Percentiles rank a stretch among this genome's conserved stretches.
Conservation (phyloP, 1,140 invertebrate genomes). For the Augochlora pura region DNA sequence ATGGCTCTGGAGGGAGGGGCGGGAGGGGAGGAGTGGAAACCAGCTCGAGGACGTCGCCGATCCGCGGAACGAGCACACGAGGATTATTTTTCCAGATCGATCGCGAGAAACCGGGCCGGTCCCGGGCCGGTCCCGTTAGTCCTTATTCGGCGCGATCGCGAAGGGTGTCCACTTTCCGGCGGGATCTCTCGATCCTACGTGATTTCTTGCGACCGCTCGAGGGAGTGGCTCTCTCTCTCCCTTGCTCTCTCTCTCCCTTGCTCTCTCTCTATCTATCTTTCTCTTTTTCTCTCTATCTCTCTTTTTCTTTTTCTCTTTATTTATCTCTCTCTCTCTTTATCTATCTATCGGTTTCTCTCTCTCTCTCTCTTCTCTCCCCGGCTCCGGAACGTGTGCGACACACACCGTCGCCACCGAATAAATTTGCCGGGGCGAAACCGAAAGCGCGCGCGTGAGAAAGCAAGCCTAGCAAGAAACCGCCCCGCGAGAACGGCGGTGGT, state of each 20-base stretch:
- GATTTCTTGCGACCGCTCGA: not conserved
- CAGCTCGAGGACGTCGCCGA: not conserved
- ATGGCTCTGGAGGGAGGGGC: not conserved
- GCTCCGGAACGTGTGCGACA: not conserved
- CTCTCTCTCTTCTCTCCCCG: too few relatives aligned
- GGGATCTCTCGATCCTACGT: not conserved
- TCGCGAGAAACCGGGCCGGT: not conserved
- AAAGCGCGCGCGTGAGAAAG: slow-evolving; percentile 41
- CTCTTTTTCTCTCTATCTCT: too few relatives aligned
- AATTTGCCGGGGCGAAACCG: slow-evolving; percentile 54
- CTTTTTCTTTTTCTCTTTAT: too few relatives aligned
- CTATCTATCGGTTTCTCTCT: too few relatives aligned
- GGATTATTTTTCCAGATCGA: not conserved
- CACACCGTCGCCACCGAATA: slow-evolving; percentile 44
- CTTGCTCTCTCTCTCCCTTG: too few relatives aligned
- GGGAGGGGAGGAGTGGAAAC: not conserved
- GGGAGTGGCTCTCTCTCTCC: too few relatives aligned
- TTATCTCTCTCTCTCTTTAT: too few relatives aligned
- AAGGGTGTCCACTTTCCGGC: not conserved
- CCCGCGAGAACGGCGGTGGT: not conserved
- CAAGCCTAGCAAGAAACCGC: slow-evolving; percentile 22
- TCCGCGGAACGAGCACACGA: not conserved
- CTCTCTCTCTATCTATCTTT: too few relatives aligned
- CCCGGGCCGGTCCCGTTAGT: not conserved
- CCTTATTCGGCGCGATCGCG: not conserved